Evolutionary conservation across 2,888 invertebrate species (phyloP).

Genomic region (Zonitis immaculata): DNA sequence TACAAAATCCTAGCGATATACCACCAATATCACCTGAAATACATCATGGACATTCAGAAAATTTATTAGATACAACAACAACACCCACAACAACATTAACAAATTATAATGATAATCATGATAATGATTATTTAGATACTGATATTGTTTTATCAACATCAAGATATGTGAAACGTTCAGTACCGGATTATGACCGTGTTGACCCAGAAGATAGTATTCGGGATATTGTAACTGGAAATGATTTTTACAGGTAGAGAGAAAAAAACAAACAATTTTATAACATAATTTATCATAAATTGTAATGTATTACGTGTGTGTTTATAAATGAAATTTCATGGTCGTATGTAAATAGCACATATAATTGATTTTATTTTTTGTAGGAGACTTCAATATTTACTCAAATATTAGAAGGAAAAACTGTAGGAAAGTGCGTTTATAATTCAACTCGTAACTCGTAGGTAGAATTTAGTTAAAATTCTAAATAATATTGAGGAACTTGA

Average conservation of each 20-base stretch:
- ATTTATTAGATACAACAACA: conserved; percentile 42
- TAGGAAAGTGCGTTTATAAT: neutral
- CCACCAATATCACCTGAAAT: conserved; percentile 44
- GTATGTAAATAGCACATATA: neutral
- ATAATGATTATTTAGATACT: conserved; percentile 40
- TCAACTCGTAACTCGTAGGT: neutral
- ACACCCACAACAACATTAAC: conserved; percentile 13
- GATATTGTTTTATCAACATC: conserved; percentile 33
- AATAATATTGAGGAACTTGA: no score
- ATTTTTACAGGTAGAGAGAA: conserved; percentile 58
- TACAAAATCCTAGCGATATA: conserved; percentile 49
- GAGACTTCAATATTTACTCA: neutral
- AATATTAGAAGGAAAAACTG: neutral
- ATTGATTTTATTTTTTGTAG: neutral
- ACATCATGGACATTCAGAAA: conserved; percentile 49
- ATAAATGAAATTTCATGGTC: neutral
- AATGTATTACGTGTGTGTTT: neutral
- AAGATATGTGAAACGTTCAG: conserved; percentile 33
- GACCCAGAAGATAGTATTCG: conserved; percentile 61
- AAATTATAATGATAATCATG: conserved; percentile 8
- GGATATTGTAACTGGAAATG: conserved; percentile 60
- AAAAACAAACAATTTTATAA: no score
- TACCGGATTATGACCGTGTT: conserved; percentile 52
- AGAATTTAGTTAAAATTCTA: no score
- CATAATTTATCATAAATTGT: neutral